Evolutionary conservation across 2,888 invertebrate species (phyloP).

Genomic region (Eupeodes latifasciatus): DNA sequence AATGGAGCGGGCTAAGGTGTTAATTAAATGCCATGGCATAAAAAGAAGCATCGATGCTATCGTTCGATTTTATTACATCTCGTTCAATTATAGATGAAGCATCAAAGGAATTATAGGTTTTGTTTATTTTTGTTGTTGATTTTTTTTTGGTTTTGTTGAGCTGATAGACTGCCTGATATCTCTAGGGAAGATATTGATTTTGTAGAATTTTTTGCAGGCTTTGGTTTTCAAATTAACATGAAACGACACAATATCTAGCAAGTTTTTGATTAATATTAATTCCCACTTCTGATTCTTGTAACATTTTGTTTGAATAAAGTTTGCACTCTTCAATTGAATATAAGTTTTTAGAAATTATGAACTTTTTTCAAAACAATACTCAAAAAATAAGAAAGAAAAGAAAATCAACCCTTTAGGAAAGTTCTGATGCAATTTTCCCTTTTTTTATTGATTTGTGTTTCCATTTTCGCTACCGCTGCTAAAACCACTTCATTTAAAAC

Average conservation of each 20-base stretch:
- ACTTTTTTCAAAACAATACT: not conserved
- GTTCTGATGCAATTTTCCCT: not conserved
- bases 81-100: constrained; percentile 55
- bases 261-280: not conserved
- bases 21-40: constrained; percentile 65
- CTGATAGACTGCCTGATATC: not conserved
- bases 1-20: constrained; percentile 43
- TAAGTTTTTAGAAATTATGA: no score
- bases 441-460: not conserved
- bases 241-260: not conserved
- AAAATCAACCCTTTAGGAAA: not conserved
- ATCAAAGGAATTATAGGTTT: constrained; percentile 12
- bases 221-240: not conserved
- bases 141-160: not conserved
- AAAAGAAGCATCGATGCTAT: constrained; percentile 42
- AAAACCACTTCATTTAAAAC: not conserved
- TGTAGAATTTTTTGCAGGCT: not conserved
- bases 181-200: not conserved
- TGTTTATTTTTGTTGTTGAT: not conserved
- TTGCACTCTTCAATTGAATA: no score
- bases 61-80: constrained; percentile 63
- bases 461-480: not conserved
- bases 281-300: no score
- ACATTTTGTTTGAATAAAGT: no score
- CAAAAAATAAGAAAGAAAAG: not conserved